phyloP scores from a whole-genome alignment of 2,888 invertebrate species.

The Cheilosia vernalis region DNA sequence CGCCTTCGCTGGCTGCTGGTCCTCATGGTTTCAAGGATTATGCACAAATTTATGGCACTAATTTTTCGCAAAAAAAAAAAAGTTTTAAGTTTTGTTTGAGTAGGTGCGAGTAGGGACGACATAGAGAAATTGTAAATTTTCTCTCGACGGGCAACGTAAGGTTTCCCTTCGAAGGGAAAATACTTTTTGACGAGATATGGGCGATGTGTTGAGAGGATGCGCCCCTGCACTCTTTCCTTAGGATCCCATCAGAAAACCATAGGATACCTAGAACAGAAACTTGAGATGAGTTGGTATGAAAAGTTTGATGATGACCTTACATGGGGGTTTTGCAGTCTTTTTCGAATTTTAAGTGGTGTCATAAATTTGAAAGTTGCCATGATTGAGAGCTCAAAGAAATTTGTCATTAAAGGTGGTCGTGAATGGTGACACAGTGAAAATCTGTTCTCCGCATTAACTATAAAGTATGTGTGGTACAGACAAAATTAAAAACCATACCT shows the following conservation, averaged over 20 bases:
- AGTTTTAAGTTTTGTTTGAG: conserved; percentile 5
- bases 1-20: neutral
- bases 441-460: too few relatives aligned
- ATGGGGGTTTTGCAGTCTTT: conserved; percentile 3
- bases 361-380: conserved; percentile 15
- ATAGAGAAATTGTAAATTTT: neutral
- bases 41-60: conserved; percentile 50
- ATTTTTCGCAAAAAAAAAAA: conserved; percentile 22
- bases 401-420: too few relatives aligned
- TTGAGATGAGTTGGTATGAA: neutral
- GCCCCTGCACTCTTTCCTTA: neutral
- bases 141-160: conserved; percentile 8
- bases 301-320: conserved; percentile 23
- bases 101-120: neutral
- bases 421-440: too few relatives aligned
- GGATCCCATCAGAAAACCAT: neutral
- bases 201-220: neutral
- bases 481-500: too few relatives aligned
- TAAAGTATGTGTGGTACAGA: too few relatives aligned
- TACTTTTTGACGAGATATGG: conserved; percentile 14
- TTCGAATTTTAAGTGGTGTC: conserved; percentile 23
- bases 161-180: neutral
- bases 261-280: conserved; percentile 2
- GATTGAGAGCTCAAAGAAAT: neutral
- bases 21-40: conserved; percentile 35